phyloP scores from a whole-genome alignment of 1,140 invertebrate genomes.

The Cataglyphis hispanica region DNA sequence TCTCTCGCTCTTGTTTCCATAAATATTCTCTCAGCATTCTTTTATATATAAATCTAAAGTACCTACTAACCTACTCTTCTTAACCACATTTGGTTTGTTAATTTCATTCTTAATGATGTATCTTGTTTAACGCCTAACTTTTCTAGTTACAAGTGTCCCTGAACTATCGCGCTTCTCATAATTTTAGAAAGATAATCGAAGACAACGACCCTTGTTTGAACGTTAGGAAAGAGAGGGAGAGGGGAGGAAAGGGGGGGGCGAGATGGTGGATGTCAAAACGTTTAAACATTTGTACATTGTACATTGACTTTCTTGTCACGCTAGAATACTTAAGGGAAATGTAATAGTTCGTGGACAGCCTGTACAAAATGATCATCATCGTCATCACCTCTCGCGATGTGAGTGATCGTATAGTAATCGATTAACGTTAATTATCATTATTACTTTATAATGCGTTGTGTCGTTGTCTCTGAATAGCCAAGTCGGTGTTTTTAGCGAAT shows the following conservation, averaged over 20 bases:
- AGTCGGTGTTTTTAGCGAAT: constrained; percentile 64
- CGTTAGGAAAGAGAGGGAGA: neutral
- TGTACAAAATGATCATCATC: constrained; percentile 64
- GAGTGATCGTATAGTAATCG: constrained; percentile 75
- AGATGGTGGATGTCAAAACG: neutral
- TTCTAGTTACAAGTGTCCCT: constrained; percentile 64
- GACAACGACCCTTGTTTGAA: neutral
- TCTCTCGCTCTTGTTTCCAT: constrained; percentile 44
- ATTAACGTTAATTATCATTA: constrained; percentile 81
- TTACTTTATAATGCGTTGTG: constrained; percentile 86
- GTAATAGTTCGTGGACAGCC: constrained; percentile 58
- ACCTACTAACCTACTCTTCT: constrained; percentile 66
- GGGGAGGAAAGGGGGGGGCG: too few relatives aligned
- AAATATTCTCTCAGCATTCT: constrained; percentile 60
- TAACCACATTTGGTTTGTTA: constrained; percentile 62
- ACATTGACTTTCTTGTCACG: neutral
- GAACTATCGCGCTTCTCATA: neutral
- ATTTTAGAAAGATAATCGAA: neutral
- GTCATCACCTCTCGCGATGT: constrained; percentile 55
- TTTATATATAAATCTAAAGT: constrained; percentile 81
- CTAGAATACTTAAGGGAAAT: neutral
- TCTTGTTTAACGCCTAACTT: constrained; percentile 66
- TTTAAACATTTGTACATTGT: constrained; percentile 47
- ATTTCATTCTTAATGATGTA: constrained; percentile 37
- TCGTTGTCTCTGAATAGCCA: constrained; percentile 86